Conservation (phyloP, 2,888 invertebrate genomes). For the Onchidella celtica region DNA sequence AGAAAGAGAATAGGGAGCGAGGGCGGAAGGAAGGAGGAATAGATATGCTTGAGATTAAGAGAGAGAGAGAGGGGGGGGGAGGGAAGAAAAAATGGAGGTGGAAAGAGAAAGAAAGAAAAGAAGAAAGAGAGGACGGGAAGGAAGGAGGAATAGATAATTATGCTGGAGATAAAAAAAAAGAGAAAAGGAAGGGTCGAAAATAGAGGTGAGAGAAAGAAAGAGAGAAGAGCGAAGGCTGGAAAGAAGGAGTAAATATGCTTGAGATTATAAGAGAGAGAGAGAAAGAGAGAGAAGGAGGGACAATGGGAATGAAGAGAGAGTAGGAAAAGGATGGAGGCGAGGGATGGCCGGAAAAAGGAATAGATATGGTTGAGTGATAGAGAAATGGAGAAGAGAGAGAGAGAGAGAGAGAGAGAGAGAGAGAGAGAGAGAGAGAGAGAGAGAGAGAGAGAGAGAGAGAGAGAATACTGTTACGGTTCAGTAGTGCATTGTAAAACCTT, state of each 20-base stretch:
- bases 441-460: not conserved
- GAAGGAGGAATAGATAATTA: too few species aligned
- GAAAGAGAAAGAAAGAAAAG: not conserved
- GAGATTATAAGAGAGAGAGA: not conserved
- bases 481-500: not conserved
- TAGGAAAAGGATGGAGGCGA: not conserved
- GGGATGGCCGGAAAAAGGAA: not conserved
- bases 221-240: not conserved
- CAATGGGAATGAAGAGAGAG: not conserved
- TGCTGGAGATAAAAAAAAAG: not conserved
- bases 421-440: conserved; percentile 1
- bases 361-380: not conserved
- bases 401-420: not conserved
- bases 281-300: not conserved
- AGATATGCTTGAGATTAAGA: not conserved
- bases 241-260: not conserved
- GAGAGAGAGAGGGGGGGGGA: not conserved
- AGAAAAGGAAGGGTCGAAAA: not conserved
- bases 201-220: not conserved
- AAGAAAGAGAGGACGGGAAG: not conserved
- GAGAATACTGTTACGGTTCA: not conserved
- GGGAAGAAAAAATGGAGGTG: not conserved
- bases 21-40: not conserved
- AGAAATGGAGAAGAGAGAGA: not conserved
- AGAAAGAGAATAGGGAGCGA: not conserved